Conservation (phyloP, 2,888 invertebrate genomes). For the Synergus japonicus region DNA sequence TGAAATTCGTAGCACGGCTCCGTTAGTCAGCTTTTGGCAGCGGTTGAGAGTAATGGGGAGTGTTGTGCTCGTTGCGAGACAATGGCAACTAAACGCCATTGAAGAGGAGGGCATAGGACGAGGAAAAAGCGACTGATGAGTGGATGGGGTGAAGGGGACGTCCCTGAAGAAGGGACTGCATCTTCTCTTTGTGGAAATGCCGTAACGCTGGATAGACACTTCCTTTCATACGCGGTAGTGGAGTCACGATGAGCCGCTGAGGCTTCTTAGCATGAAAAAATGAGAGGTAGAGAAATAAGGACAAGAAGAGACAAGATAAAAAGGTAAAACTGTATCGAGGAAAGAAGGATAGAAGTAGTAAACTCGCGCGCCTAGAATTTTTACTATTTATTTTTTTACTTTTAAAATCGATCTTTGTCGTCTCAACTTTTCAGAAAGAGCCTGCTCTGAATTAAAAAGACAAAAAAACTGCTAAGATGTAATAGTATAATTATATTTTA, state of each 20-base stretch:
- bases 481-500: neutral
- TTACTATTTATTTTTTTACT: constrained; percentile 13
- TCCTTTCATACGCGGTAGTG: constrained; percentile 70
- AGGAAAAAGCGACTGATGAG: constrained; percentile 53
- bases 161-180: constrained; percentile 65
- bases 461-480: neutral
- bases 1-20: constrained; percentile 67
- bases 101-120: constrained; percentile 55
- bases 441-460: constrained; percentile 21
- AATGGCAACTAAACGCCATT: constrained; percentile 71
- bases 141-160: constrained; percentile 60
- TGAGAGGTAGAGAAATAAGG: constrained; percentile 42
- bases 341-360: constrained; percentile 53
- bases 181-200: constrained; percentile 71
- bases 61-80: constrained; percentile 72
- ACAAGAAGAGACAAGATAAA: constrained; percentile 48
- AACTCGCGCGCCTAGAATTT: constrained; percentile 49
- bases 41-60: constrained; percentile 61
- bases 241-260: constrained; percentile 60
- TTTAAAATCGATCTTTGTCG: constrained; percentile 2
- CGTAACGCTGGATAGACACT: constrained; percentile 73
- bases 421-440: constrained; percentile 11
- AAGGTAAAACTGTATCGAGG: constrained; percentile 50
- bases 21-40: constrained; percentile 74
- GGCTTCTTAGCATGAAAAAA: neutral